Base-by-base conservation (phyloP, 2,888 invertebrate genomes). In the Lasiommata megera region DNA sequence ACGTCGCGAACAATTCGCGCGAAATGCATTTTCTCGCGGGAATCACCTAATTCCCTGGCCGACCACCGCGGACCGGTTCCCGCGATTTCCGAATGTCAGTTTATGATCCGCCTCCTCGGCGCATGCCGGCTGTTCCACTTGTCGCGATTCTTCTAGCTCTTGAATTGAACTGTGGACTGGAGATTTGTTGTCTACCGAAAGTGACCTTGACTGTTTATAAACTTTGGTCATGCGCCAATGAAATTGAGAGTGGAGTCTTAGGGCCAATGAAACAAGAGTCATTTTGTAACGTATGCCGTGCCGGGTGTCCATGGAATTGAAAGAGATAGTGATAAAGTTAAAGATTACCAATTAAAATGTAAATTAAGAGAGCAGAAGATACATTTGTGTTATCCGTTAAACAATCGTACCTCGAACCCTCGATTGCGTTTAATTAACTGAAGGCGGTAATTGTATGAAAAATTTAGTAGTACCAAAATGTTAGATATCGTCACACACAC, bases 11-110 rank as follows among this genome's bases (percentile, higher is more conserved):
- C 14, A 28, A 43, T 57, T 61, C 61, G 60, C 65, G 57, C 67
- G 73, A 74, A 73, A 86, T 84, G 85, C 61, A 60, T 60, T 77
- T 72, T 67, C 70, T 74, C 71, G 72, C 73, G 69, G 84, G 80
- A 65, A 77, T 84, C 56, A 76, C 79, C 60, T 75, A 68, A 66
- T 50, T 37, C 47, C 16, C 46, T 1, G n/a, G 52, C 38, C 56
- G 43, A 38, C 57, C 56, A 55, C 40, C 51, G 51, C 51, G 40
- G 17, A 29, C 36, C 18, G 5, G 14, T 7, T 38, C 47, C 51
- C 51, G 51, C 56, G 51, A n/a, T 56, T 29, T 31, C 38, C 16
- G 1, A 31, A 44, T 18, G 41, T 41, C 31, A 51, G 46, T 54
- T 66, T 65, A 54, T 56, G 54, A 61, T 55, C 64, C 58, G 64